Percentiles rank a stretch among this genome's conserved stretches.
Evolutionary conservation across 2,888 invertebrate genomes (phyloP).

Genomic region (Germaria angustata): DNA sequence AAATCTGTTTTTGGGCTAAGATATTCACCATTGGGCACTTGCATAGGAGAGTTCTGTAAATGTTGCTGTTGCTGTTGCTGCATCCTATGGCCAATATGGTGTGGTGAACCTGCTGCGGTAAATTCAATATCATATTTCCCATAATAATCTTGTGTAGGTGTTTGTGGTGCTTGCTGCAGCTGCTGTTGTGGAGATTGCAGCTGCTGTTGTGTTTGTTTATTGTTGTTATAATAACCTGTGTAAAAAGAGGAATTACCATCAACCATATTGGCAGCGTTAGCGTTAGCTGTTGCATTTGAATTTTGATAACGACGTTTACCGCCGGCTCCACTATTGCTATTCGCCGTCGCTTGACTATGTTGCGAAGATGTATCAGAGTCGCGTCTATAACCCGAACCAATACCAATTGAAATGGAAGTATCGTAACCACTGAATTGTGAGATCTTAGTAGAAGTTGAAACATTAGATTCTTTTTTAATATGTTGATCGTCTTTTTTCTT

Average conservation of each 20-base stretch:
- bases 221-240: conserved; percentile 49
- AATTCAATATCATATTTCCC: conserved; percentile 79
- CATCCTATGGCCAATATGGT: conserved; percentile 62
- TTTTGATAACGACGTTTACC: conserved; percentile 73
- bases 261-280: conserved; percentile 60
- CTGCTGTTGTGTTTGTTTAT: conserved; percentile 68
- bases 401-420: conserved; percentile 63
- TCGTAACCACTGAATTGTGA: conserved; percentile 78
- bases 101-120: conserved; percentile 67
- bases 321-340: conserved; percentile 70
- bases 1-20: conserved; percentile 75
- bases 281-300: conserved; percentile 55
- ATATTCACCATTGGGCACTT: conserved; percentile 72
- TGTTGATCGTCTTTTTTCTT: conserved; percentile 79
- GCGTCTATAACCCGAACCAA: conserved; percentile 70
- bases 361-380: conserved; percentile 73
- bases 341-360: conserved; percentile 68
- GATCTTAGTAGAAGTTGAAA: conserved; percentile 79
- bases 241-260: conserved; percentile 44
- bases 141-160: conserved; percentile 76
- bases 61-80: conserved; percentile 71
- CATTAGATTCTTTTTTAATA: conserved; percentile 79
- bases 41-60: conserved; percentile 68
- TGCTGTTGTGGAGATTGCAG: conserved; percentile 69
- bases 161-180: conserved; percentile 67